These are phyloP conservation scores for Diorhabda sublineata DNA, from an alignment of 1,140 invertebrate species.

Conservation along the genomic window DNA sequence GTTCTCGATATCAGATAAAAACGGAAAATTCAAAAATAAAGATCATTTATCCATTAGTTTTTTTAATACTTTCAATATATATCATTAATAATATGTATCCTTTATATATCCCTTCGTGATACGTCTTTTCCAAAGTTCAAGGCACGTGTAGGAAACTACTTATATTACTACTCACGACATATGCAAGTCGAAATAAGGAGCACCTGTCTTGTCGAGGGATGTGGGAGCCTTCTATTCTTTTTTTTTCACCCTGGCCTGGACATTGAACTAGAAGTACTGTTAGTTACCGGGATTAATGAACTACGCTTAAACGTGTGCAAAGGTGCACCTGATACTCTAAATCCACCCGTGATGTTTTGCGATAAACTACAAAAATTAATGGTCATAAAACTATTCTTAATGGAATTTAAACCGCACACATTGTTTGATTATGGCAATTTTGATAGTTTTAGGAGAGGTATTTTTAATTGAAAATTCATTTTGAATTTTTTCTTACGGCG, in stretches of 20 bases:
- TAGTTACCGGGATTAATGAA: neutral
- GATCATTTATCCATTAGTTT: too few species aligned
- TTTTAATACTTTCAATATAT: too few species aligned
- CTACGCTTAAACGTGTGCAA: neutral
- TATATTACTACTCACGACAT: neutral
- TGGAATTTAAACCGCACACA: too few species aligned
- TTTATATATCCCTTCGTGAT: neutral
- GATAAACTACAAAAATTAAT: neutral
- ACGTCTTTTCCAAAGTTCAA: neutral
- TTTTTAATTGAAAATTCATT: too few species aligned
- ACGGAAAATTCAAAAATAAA: too few species aligned
- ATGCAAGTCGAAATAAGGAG: neutral
- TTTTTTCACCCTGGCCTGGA: neutral
- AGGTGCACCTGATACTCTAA: neutral
- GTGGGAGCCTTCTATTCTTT: neutral
- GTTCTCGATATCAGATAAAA: too few species aligned
- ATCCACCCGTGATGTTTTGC: neutral
- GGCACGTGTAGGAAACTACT: slow-evolving; percentile 1
- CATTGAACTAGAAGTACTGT: neutral
- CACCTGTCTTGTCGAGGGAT: neutral
- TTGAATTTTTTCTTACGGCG: too few species aligned
- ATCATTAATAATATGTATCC: neutral
- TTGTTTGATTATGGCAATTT: too few species aligned
- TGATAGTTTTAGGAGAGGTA: too few species aligned
- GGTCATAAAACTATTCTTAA: too few species aligned